Conservation (phyloP, 1,140 invertebrate species). For the Trichonephila clavata region DNA sequence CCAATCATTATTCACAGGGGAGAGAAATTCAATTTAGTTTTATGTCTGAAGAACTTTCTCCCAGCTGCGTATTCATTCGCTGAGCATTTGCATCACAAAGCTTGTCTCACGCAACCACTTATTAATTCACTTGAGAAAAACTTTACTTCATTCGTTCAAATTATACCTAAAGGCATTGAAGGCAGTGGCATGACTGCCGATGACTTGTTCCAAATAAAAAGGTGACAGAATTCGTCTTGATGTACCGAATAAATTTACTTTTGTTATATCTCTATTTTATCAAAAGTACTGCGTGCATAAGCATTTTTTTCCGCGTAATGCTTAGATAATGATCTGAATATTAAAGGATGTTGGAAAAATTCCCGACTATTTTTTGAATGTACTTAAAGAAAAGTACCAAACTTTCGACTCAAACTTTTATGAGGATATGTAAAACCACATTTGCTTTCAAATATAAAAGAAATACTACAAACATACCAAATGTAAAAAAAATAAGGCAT, state of each 20-base stretch:
- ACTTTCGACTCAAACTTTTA: too few species aligned
- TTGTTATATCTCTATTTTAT: background rate
- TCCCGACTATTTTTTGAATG: too few species aligned
- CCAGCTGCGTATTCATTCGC: background rate
- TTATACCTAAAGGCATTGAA: constrained; percentile 1
- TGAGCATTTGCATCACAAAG: constrained; percentile 44
- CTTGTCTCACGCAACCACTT: constrained; percentile 17
- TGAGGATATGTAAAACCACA: too few species aligned
- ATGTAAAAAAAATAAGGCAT: too few species aligned
- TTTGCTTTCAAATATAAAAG: too few species aligned
- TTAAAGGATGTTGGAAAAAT: too few species aligned
- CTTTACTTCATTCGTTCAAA: background rate
- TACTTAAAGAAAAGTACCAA: too few species aligned
- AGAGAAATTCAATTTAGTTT: constrained; percentile 57
- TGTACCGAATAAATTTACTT: background rate
- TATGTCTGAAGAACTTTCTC: constrained; percentile 14
- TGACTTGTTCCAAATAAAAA: background rate
- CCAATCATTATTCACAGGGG: constrained; percentile 40
- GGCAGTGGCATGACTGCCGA: background rate
- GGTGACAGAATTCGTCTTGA: background rate
- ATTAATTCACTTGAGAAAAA: constrained; percentile 41
- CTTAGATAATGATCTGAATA: background rate
- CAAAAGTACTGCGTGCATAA: background rate
- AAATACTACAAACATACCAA: too few species aligned
- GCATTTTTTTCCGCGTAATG: background rate